Base-by-base conservation (phyloP, 1,140 invertebrate genomes). In the Lepidurus couesii region DNA sequence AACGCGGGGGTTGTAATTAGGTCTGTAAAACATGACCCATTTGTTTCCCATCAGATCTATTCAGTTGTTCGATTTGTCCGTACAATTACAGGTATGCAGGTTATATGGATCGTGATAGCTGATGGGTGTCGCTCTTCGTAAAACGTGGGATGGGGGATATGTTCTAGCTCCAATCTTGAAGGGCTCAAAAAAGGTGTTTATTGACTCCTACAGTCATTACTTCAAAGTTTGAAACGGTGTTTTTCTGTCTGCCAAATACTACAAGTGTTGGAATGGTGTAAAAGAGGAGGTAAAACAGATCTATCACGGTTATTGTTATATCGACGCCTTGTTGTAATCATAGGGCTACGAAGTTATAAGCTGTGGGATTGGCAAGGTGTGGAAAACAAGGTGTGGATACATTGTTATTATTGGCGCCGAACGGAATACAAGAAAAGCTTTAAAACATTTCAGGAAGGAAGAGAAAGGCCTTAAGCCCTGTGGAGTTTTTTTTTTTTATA, bases 281-380 rank as follows among this genome's bases (percentile, higher is more conserved):
- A n/a, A 13, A 65, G 53, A 65, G 13, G 53, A 65, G 21, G 21
- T 21, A n/a, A 13, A 65, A 21, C 53, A 65, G 16, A 65, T 65
- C 53, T 9, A 65, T 65, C 53, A 65, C 53, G 21, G 53, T 65
- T 65, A 65, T 65, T 65, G 53, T 65, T 65, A 65, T 13, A 13
- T 65, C 8, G 53, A 65, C 53, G 13, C 6, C 53, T 9, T 16
- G 53, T 13, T 65, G 53, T 65, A 65, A 65, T 65, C 53, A 65
- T 65, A 16, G 53, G 13, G 53, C 16, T 7, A 65, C 6, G 45
- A 6, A 65, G 21, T n/a, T 21, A 13, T 16, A 9, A 21, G 16
- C 8, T 7, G 53, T 65, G 53, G 16, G 53, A 65, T 16, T 65
- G 53, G 53, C 53, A 65, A 65, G 53, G 53, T 65, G 53, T 65